These are phyloP conservation scores for Aythya baeri DNA, from an alignment of 2,113 vertebrate genomes.

Conservation along the genomic window DNA sequence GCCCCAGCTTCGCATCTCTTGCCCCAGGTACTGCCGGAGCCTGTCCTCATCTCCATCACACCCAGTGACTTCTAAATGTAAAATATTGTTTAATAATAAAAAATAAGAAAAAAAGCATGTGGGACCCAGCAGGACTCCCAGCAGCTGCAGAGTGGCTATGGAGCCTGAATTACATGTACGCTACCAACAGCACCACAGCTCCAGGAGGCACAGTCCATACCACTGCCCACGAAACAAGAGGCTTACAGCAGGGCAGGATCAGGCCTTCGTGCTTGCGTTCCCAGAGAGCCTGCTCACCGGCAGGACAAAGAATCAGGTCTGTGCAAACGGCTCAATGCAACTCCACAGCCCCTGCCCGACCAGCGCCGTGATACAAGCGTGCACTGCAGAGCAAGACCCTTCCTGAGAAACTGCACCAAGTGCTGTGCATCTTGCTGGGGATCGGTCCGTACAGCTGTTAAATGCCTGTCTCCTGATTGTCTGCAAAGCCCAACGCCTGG, in stretches of 20 bases:
- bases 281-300: too few relatives aligned
- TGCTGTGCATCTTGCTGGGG: background rate
- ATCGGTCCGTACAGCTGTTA: background rate
- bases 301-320: too few relatives aligned
- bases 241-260: too few relatives aligned
- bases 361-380: too few relatives aligned
- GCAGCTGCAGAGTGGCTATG: rapidly evolving
- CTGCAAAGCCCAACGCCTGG: background rate
- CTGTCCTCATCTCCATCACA: background rate
- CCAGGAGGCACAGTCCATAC: too few relatives aligned
- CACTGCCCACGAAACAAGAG: too few relatives aligned
- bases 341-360: too few relatives aligned
- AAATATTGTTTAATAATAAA: background rate
- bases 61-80: background rate
- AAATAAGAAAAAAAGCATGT: rapidly evolving
- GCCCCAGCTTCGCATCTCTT: rapidly evolving
- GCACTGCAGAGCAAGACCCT: background rate
- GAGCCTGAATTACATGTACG: background rate
- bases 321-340: too few relatives aligned
- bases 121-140: background rate
- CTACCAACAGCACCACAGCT: too few relatives aligned
- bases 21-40: background rate
- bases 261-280: too few relatives aligned
- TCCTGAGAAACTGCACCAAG: background rate
- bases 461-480: background rate